Percentiles rank a stretch among this genome's conserved stretches.
Conservation (phyloP, 2,113 vertebrate species). For the Cottus gobio region DNA sequence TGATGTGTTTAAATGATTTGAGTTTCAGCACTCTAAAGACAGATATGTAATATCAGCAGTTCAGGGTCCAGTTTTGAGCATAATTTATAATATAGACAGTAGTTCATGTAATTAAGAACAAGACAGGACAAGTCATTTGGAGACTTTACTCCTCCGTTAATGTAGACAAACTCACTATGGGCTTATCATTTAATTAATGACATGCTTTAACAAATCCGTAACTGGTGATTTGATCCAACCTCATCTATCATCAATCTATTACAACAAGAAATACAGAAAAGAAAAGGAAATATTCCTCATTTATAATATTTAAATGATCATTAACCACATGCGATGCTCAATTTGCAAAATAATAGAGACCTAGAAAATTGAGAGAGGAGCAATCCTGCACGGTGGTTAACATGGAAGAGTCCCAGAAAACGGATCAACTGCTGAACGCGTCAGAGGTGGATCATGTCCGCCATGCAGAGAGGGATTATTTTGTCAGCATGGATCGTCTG, state of each 20-base stretch:
- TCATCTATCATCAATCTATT: constrained; percentile 44
- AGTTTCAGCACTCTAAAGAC: constrained; percentile 34
- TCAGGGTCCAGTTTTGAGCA: constrained; percentile 42
- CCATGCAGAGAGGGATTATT: constrained; percentile 70
- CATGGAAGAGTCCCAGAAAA: constrained; percentile 51
- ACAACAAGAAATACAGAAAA: constrained; percentile 20
- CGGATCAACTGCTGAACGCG: constrained; percentile 63
- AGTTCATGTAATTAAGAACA: constrained; percentile 55
- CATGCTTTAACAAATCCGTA: constrained; percentile 40
- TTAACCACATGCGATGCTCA: constrained; percentile 54
- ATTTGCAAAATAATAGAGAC: constrained; percentile 48
- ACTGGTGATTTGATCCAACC: constrained; percentile 48
- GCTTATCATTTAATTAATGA: constrained; percentile 49
- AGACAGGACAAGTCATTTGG: constrained; percentile 56
- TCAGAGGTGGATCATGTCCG: constrained; percentile 65
- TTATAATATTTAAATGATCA: constrained; percentile 42
- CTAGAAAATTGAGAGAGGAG: constrained; percentile 37
- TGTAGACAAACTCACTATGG: constrained; percentile 56
- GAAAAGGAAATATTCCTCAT: constrained; percentile 33
- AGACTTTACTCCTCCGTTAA: constrained; percentile 48
- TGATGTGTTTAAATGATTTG: constrained; percentile 4
- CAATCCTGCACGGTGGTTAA: constrained; percentile 46
- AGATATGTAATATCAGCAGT: constrained; percentile 46
- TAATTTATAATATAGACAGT: constrained; percentile 65
- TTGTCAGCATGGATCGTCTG: constrained; percentile 68